Evolutionary conservation across 2,888 invertebrate genomes (phyloP).

Genomic region (Tipula helvola): DNA sequence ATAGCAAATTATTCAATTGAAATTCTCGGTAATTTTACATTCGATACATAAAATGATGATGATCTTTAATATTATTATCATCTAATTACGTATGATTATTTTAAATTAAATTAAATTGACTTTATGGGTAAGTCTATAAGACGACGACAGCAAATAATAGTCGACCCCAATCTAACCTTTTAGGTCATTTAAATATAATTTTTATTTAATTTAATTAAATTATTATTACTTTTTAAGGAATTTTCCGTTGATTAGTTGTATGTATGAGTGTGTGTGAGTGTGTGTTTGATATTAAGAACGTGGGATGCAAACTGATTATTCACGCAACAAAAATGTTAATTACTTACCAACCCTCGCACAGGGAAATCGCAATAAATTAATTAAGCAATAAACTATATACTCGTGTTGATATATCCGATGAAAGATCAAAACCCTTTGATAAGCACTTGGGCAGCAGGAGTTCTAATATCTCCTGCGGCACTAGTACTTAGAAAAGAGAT

Average conservation of each 20-base stretch:
- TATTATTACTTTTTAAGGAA: not conserved
- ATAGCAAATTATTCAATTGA: not conserved
- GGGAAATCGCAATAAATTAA: not conserved
- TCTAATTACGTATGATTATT: not conserved
- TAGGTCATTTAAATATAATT: not conserved
- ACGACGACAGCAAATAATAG: not conserved
- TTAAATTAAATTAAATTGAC: not conserved
- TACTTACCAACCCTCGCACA: not conserved
- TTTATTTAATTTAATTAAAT: not conserved
- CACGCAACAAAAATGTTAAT: not conserved
- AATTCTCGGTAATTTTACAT: not conserved
- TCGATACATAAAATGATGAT: not conserved
- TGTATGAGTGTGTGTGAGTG: not conserved
- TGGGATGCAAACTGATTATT: not conserved
- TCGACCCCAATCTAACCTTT: not conserved
- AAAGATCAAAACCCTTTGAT: conserved; percentile 37
- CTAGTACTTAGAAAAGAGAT: conserved; percentile 38
- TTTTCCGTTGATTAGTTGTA: not conserved
- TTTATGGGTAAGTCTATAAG: not conserved
- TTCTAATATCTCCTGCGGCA: conserved; percentile 38
- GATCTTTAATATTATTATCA: not conserved
- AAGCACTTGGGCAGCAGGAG: conserved; percentile 40
- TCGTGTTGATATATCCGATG: not conserved
- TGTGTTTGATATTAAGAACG: not conserved
- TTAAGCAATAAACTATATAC: no score